Base-by-base conservation (phyloP, 1,140 invertebrate genomes). In the Aradophagus sp. region DNA sequence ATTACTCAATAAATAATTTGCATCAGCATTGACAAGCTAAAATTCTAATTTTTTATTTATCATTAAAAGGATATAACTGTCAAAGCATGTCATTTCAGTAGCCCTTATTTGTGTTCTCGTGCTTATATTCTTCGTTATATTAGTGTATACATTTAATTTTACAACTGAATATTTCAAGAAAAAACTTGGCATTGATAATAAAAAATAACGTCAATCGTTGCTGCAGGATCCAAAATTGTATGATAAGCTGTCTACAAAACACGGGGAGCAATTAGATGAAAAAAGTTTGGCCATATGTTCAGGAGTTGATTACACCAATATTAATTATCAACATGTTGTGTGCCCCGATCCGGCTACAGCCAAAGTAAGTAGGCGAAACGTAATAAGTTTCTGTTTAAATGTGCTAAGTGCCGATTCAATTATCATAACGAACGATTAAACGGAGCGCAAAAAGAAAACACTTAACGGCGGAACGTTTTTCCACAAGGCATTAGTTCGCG, bases 301-400 rank as follows among this genome's bases (percentile, higher is more conserved):
- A 81, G 97, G 97, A n/a, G 94, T 95, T 12, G 98, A 99, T 87
- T 96, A 99, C 83, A 99, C 99, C 75, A 99, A 98, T 86, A 97
- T 99, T 82, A 98, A 95, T 87, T 98, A 98, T 84, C 96, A 97
- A 73, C 96, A 98, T 86, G 92, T 99, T 72, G 93, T 99, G 26
- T 98, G 96, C 81, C 92, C 94, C 14, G 94, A 97, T 87, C 89
- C 92, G 14, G 93, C 92, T 61, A 96, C 93, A 15, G 97, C 97
- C 36, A 97, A 96, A 91, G 96, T 97, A 87, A 81, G 48, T 55
- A 44, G 2, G 1, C 13, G 10, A 50, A 42, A n/a, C n/a, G n/a
- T 31, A 31, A 52, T 14, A 50, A 13, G 15, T 20, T 15, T 14
- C n/a, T n/a, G n/a, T n/a, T 29, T 10, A 29, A 29, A 29, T 29